Evolutionary conservation across 2,797 vertebrate genomes (phyloP).

Genomic region (Lemur catta): DNA sequence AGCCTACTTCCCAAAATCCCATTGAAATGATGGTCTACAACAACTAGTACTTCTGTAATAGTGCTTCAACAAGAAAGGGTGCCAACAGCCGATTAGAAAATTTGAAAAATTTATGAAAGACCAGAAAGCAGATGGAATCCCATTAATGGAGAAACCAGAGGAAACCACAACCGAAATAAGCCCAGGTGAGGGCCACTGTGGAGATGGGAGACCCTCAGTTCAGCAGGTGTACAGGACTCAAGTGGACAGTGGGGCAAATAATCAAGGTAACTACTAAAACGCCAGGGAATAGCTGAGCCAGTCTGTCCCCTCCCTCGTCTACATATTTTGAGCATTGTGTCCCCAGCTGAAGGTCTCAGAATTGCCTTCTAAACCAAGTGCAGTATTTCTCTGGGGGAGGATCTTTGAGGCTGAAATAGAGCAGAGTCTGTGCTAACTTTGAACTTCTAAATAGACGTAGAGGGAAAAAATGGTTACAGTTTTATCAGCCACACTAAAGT

Average conservation of each 20-base stretch:
- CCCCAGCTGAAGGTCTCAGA: neutral
- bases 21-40: neutral
- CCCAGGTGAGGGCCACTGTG: accelerated
- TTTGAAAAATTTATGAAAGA: neutral
- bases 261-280: neutral
- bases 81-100: neutral
- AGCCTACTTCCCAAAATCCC: neutral
- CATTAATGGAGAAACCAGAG: neutral
- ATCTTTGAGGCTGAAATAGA: neutral
- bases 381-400: neutral
- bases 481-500: neutral
- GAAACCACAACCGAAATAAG: neutral
- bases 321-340: neutral
- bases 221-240: neutral
- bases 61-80: neutral
- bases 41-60: neutral
- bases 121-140: neutral
- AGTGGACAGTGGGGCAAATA: neutral
- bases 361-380: neutral
- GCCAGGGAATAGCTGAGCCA: neutral
- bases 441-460: neutral
- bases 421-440: neutral
- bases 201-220: neutral
- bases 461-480: no score
- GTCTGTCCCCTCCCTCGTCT: neutral